Evolutionary conservation across 1,140 invertebrate genomes (phyloP).

Genomic region (Drosophila yakuba): DNA sequence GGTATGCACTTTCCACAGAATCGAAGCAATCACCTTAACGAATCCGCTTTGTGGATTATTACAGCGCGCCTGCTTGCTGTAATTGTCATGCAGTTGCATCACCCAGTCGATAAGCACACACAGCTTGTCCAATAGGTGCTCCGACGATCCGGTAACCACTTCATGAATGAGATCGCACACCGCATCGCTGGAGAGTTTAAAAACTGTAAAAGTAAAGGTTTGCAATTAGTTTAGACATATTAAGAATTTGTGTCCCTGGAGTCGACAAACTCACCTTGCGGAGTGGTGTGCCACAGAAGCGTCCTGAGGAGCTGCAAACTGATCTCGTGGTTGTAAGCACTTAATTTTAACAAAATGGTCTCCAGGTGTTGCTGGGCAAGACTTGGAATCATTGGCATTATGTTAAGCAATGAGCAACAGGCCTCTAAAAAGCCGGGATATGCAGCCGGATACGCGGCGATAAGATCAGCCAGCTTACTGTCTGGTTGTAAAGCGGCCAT

Average conservation of each 20-base stretch:
- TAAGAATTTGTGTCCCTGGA: too few species aligned
- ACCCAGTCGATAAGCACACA: constrained; percentile 78
- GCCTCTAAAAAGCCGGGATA: constrained; percentile 89
- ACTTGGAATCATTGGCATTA: constrained; percentile 88
- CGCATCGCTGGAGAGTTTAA: constrained; percentile 86
- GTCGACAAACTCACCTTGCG: constrained; percentile 60
- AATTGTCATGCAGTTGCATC: constrained; percentile 74
- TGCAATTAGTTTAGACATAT: background rate
- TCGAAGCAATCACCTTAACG: constrained; percentile 89
- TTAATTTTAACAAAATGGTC: constrained; percentile 87
- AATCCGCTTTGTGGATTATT: constrained; percentile 84
- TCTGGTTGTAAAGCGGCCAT: constrained; percentile 73
- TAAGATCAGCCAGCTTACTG: constrained; percentile 85
- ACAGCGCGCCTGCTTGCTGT: constrained; percentile 66
- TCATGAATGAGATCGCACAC: constrained; percentile 92
- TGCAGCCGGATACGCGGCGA: constrained; percentile 87
- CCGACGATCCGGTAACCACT: constrained; percentile 88
- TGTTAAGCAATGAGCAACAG: constrained; percentile 90
- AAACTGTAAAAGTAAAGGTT: constrained; percentile 46
- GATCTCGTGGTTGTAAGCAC: constrained; percentile 87
- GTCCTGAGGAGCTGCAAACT: constrained; percentile 87
- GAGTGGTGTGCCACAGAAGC: constrained; percentile 86
- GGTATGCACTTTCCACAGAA: constrained; percentile 92
- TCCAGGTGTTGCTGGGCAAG: constrained; percentile 88
- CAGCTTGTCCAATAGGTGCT: constrained; percentile 85